phyloP scores from a whole-genome alignment of 1,140 invertebrate species.

The Doryteuthis pealeii region DNA sequence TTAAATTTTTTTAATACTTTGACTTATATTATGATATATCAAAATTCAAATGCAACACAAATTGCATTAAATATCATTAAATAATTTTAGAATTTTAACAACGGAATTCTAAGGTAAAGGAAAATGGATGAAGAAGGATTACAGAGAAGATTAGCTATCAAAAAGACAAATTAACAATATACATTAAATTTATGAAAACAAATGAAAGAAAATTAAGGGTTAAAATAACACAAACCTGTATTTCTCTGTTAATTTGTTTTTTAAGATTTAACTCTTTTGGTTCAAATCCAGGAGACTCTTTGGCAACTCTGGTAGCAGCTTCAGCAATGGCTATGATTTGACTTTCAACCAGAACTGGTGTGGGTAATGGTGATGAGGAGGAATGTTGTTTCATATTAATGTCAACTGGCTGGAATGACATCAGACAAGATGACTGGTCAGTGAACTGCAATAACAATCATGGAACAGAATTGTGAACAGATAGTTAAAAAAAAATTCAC shows the following conservation, averaged over 20 bases:
- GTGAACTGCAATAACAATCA: neutral
- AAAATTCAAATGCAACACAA: too few species aligned
- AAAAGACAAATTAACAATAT: too few species aligned
- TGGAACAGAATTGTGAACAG: too few species aligned
- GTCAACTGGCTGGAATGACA: slow-evolving; percentile 9
- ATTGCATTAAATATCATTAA: too few species aligned
- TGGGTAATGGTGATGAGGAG: slow-evolving; percentile 35
- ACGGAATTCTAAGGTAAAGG: neutral
- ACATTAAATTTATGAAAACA: too few species aligned
- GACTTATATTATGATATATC: too few species aligned
- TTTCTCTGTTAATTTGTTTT: slow-evolving; percentile 88
- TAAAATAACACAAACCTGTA: slow-evolving; percentile 70
- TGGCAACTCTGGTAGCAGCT: slow-evolving; percentile 79
- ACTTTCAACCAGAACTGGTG: slow-evolving; percentile 66
- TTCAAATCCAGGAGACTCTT: slow-evolving; percentile 80
- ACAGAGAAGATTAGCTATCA: neutral
- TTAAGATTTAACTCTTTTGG: slow-evolving; percentile 87
- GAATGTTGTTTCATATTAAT: slow-evolving; percentile 22
- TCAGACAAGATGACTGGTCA: slow-evolving; percentile 8
- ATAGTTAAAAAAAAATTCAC: too few species aligned
- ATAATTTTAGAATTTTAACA: neutral
- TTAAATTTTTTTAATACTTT: too few species aligned
- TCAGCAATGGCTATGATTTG: slow-evolving; percentile 82
- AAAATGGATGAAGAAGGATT: neutral
- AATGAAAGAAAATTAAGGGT: too few species aligned